A percentile compares a stretch with the other conserved stretches of the same genome.
phyloP scores from a whole-genome alignment of 64 coral and sea anemone species.

The Montipora capricornis region DNA sequence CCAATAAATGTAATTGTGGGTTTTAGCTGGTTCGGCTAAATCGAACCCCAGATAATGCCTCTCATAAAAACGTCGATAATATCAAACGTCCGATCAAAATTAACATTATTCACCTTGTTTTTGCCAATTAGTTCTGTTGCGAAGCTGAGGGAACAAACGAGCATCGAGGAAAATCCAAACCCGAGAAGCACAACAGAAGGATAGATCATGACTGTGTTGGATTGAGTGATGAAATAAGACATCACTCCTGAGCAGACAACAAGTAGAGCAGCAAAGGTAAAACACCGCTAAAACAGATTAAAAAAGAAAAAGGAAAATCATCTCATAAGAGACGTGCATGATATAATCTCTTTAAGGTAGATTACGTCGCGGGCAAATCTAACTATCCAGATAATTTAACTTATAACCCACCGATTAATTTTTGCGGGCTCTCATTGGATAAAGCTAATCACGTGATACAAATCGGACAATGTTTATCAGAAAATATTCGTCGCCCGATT shows the following conservation, averaged over 20 bases:
- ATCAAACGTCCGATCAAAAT: neutral
- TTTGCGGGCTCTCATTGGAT: too few species aligned
- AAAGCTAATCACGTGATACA: too few species aligned
- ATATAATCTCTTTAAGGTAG: neutral
- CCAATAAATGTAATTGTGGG: too few species aligned
- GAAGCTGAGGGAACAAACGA: slow-evolving; percentile 1
- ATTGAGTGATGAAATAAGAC: slow-evolving; percentile 5
- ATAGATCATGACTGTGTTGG: neutral
- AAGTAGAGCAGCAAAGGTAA: neutral
- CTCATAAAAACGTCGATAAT: too few species aligned
- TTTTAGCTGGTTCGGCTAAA: too few species aligned
- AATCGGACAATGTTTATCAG: too few species aligned
- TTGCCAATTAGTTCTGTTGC: slow-evolving; percentile 19
- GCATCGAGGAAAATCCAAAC: slow-evolving; percentile 3
- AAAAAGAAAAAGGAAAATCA: neutral
- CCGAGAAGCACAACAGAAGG: neutral
- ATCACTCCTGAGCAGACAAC: neutral
- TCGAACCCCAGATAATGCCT: too few species aligned
- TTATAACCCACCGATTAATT: too few species aligned
- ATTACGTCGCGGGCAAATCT: too few species aligned
- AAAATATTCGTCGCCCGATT: too few species aligned
- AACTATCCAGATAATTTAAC: too few species aligned
- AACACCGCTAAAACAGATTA: neutral
- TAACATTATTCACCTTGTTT: neutral
- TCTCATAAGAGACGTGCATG: neutral